Base-by-base conservation (phyloP, 1,140 invertebrate species). In the Eciton burchellii region DNA sequence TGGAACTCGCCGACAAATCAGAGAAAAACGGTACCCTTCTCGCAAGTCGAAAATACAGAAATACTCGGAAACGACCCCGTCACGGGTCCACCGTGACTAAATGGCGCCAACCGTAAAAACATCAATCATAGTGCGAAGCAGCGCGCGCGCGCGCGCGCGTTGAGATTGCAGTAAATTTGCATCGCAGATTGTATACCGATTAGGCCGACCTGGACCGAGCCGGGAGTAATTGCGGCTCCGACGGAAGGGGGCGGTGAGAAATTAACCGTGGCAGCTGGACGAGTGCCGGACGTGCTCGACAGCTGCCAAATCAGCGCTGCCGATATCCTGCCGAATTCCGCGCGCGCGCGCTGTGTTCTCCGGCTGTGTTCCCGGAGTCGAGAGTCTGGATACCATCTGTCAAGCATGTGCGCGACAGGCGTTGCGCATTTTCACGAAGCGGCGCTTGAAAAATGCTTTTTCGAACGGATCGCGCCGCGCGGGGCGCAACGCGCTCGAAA, bases 201-300 rank as follows among this genome's bases (percentile, higher is more conserved):
- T 86, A 86, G 84, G 62, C 57, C 81, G 68, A 65, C 68, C 84
- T 82, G 63, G 77, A 72, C 56, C 76, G 62, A 73, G 63, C 41
- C 49, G 57, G 57, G 52, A 59, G 79, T 85, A 86, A 86, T 86
- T 85, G 85, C 85, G 57, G 82, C 29, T 73, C 81, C 60, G 68
- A 71, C 56, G 68, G 63, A 49, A 81, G 54, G 72, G 21, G 29
- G 71, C 59, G 59, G 56, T 45, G 66, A 85, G 84, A 85, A 89
- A 90, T 89, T 89, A 83, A 89, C 84, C 68, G 82, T 81, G 83
- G 82, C 87, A 85, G 88, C 88, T 89, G 85, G 83, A 88, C 85
- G 84, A 86, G 76, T 63, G 49, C 65, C 63, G 86, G 90, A 85
- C 85, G 84, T 86, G 88, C 88, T 86, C 89, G 85, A 89, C 88